Percentiles rank a stretch among this genome's conserved stretches.
These are phyloP conservation scores for Lordiphosa andalusiaca DNA, from an alignment of 2,888 invertebrate species.

Conservation along the genomic window DNA sequence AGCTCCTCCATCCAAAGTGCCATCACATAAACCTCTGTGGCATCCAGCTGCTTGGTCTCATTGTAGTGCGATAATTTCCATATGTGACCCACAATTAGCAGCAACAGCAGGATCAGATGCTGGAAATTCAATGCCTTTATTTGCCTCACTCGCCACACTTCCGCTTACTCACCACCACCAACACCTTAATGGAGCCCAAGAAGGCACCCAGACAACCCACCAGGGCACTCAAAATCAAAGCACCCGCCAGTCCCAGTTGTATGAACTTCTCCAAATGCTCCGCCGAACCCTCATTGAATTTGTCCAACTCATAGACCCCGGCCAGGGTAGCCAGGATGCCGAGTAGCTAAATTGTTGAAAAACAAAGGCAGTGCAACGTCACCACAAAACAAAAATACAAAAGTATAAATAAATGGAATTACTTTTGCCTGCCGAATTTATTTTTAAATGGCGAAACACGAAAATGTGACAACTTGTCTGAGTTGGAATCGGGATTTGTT, in stretches of 20 bases:
- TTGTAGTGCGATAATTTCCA: constrained; percentile 69
- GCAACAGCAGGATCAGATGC: constrained; percentile 59
- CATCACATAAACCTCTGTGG: constrained; percentile 60
- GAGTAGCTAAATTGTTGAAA: constrained; percentile 50
- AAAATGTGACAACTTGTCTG: constrained; percentile 59
- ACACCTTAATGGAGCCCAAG: constrained; percentile 70
- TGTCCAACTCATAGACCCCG: constrained; percentile 61
- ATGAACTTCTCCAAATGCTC: constrained; percentile 61
- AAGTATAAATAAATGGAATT: constrained; percentile 49
- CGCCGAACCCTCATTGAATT: constrained; percentile 58
- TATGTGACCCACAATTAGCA: constrained; percentile 55
- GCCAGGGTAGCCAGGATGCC: constrained; percentile 65
- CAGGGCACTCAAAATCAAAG: constrained; percentile 60
- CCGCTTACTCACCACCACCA: constrained; percentile 55
- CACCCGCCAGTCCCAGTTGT: constrained; percentile 56
- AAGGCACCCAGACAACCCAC: constrained; percentile 71
- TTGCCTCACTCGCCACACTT: background rate
- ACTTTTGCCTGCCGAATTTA: constrained; percentile 47
- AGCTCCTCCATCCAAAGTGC: constrained; percentile 66
- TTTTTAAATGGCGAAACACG: constrained; percentile 57
- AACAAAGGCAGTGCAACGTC: constrained; percentile 29
- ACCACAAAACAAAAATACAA: constrained; percentile 27
- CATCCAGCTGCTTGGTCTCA: constrained; percentile 51
- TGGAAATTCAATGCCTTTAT: constrained; percentile 17
- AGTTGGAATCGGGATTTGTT: constrained; percentile 37